Percentiles rank a stretch among this genome's conserved stretches.
phyloP scores from a whole-genome alignment of 1,140 invertebrate genomes.

The Anthonomus grandis region DNA sequence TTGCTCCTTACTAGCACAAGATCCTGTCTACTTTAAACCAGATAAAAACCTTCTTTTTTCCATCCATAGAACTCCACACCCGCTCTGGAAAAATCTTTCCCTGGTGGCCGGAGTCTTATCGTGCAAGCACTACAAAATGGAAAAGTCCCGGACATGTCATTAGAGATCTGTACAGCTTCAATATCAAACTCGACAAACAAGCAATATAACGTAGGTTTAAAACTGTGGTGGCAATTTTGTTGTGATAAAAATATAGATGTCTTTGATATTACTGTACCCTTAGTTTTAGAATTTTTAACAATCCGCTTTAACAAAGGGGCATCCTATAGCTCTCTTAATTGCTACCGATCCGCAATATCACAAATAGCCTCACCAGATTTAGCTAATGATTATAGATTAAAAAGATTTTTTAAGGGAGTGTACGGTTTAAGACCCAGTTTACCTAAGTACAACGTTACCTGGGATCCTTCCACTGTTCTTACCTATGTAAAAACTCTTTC shows the following conservation, averaged over 20 bases:
- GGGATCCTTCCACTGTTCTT: not conserved
- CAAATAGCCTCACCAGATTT: not conserved
- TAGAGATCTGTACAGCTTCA: not conserved
- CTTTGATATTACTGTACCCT: not conserved
- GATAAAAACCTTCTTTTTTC: constrained; percentile 4
- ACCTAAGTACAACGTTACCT: not conserved
- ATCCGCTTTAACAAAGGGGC: not conserved
- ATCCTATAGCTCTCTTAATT: not conserved
- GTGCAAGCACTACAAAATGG: not conserved
- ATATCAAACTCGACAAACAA: not conserved
- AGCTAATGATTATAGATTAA: not conserved
- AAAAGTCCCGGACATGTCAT: not conserved
- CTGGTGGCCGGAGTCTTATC: not conserved
- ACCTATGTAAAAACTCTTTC: not conserved
- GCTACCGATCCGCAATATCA: not conserved
- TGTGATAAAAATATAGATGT: not conserved
- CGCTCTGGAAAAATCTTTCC: not conserved
- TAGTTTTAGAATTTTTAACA: not conserved
- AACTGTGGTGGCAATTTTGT: not conserved
- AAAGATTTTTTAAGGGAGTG: not conserved
- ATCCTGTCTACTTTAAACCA: constrained; percentile 13
- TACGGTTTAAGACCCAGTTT: not conserved
- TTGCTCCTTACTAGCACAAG: not conserved
- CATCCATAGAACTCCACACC: not conserved
- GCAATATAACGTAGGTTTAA: not conserved